Evolutionary conservation across 53 echinoderm and acorn worm species (phyloP), one percentile per base, ranked within the genome.

Genomic region (Henricia sp.): DNA sequence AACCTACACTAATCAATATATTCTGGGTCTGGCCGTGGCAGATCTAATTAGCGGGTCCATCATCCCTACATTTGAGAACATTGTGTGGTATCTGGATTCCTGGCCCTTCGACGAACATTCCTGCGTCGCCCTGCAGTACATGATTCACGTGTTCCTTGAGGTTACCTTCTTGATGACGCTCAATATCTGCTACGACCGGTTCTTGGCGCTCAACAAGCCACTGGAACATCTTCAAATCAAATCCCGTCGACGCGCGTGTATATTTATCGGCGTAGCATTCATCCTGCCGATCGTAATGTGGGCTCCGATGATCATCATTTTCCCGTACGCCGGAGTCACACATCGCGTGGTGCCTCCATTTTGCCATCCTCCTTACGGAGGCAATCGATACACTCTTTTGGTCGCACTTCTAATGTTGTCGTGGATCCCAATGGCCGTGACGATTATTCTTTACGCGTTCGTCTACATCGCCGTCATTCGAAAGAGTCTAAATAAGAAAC

Each of bases 131-230:
- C 26, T 82, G 36, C 12, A 37, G 0, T 82, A 68, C 59, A 11
- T 68, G 10, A 76, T 67, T 27, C 87, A 87, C 56, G 59, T 76
- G 32, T 78, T 87, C 41, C 6, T 76, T 3, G 82, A 88, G 32
- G 70, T 38, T 23, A 62, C 63, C 17, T 69, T 71, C 5, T 70
- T 40, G 37, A 58, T 58, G 70, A 69, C 38, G 51, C 44, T 56
- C 19, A 70, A 84, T 40, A 89, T 89, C 67, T 83, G 89, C 52
- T 53, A 84, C 29, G 89, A 89, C 37, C 72, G 89, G 20, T 89
- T 69, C 69, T 53, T 72, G 11, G 89, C 89, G 17, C 50, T 89
- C 14, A 55, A 64, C 30, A 50, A 27, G 35, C 89, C 89, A 3
- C 41, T 89, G 42, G 42, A 83, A 13, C 89, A 89, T 84, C 74